phyloP scores from a whole-genome alignment of 2,113 vertebrate genomes.

The Corythoichthys intestinalis region DNA sequence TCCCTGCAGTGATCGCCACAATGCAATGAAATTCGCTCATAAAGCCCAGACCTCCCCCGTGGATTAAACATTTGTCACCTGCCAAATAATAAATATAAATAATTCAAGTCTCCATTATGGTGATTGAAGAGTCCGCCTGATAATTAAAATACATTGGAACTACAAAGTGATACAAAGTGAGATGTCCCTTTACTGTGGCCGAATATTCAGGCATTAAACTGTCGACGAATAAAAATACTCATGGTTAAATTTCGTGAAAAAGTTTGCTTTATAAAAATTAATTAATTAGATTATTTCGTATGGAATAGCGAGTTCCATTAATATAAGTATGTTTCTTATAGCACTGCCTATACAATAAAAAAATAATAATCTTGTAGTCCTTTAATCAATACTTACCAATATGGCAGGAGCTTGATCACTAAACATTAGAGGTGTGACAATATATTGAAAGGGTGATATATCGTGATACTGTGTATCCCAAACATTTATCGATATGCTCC shows the following conservation, averaged over 20 bases:
- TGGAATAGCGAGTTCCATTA: neutral
- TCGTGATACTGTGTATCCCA: no score
- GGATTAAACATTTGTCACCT: neutral
- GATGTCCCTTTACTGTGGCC: no score
- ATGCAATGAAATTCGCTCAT: neutral
- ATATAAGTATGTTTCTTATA: neutral
- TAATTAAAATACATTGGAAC: neutral
- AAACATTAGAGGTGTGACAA: neutral
- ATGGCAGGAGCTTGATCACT: neutral
- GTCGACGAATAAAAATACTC: no score
- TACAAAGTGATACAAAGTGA: no score
- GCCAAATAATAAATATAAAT: neutral
- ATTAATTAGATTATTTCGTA: neutral
- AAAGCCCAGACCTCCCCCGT: neutral
- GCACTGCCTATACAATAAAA: no score
- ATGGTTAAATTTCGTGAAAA: no score
- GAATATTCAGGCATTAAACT: no score
- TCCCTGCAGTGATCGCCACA: neutral
- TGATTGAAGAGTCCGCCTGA: neutral
- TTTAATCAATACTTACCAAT: no score
- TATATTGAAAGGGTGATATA: no score
- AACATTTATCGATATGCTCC: no score
- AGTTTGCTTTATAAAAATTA: no score
- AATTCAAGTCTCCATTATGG: neutral
- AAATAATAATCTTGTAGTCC: no score